Evolutionary conservation across 2,113 vertebrate genomes (phyloP).

Genomic region (Syngnathoides biaculeatus): DNA sequence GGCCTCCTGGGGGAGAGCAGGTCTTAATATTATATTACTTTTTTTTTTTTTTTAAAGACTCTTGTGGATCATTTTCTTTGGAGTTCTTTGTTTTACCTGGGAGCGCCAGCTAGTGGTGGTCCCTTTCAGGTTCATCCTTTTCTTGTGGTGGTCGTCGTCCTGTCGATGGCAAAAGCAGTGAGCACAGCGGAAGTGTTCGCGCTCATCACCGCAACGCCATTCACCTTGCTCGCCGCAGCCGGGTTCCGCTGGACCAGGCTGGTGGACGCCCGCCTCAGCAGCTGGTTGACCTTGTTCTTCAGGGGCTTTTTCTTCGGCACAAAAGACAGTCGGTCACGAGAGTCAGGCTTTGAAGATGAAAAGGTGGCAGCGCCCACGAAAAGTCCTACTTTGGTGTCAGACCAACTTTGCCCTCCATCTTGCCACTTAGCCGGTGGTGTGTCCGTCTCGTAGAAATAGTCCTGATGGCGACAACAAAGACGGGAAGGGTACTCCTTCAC

Average conservation of each 20-base stretch:
- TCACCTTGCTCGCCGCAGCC: constrained; percentile 24
- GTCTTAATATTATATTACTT: background rate
- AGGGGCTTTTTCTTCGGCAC: constrained; percentile 37
- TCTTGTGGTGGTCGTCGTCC: background rate
- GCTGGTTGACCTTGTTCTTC: constrained; percentile 38
- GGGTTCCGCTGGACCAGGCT: background rate
- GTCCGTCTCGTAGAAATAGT: constrained; percentile 10
- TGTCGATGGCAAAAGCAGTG: background rate
- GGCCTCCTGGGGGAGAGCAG: constrained; percentile 19
- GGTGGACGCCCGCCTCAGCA: constrained; percentile 48
- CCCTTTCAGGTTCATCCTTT: background rate
- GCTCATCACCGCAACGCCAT: too few species aligned
- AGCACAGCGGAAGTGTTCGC: background rate
- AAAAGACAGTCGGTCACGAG: background rate
- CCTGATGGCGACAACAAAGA: constrained; percentile 14
- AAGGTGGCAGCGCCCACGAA: background rate
- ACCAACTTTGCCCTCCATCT: constrained; percentile 10
- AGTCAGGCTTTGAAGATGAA: background rate
- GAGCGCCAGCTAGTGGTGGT: constrained; percentile 15
- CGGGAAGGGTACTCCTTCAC: background rate
- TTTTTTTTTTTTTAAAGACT: background rate
- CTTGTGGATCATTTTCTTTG: too few species aligned
- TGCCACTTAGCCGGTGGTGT: constrained; percentile 20
- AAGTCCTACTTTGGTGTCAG: constrained; percentile 43
- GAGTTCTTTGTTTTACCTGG: constrained; percentile 34